Evolutionary conservation across 2,797 vertebrate species (phyloP).

Genomic region (Eulemur mongoz): DNA sequence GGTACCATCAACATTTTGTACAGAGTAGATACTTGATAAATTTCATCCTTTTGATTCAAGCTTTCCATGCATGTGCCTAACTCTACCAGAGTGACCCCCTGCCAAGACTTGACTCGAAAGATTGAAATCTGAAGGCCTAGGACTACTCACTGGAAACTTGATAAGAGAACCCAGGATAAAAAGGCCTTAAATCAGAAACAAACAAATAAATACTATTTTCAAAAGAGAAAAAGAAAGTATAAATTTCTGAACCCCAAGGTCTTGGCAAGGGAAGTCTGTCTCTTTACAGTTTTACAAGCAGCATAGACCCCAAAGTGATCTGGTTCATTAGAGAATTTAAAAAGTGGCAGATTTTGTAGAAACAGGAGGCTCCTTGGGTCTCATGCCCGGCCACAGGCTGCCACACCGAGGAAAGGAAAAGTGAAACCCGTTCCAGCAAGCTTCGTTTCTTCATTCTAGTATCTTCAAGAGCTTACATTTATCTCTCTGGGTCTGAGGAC

Average conservation of each 20-base stretch:
- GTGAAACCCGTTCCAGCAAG: constrained; percentile 62
- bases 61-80: not conserved
- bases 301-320: not conserved
- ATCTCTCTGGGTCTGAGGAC: not conserved
- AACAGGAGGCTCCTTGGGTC: not conserved
- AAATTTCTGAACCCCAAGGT: not conserved
- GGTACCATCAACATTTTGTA: not conserved
- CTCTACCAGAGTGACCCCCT: not conserved
- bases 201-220: not conserved
- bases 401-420: constrained; percentile 55
- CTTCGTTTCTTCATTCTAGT: not conserved
- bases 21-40: not conserved
- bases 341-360: not conserved
- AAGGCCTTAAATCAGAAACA: not conserved
- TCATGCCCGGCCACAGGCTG: constrained; percentile 18
- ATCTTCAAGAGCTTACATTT: not conserved
- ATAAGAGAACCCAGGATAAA: not conserved
- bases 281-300: not conserved
- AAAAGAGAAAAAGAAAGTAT: not conserved
- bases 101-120: not conserved
- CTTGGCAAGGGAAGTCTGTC: not conserved
- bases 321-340: not conserved
- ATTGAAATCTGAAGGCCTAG: not conserved
- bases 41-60: not conserved
- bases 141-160: not conserved